phyloP scores from a whole-genome alignment of 2,797 vertebrate genomes.

The Acomys russatus region DNA sequence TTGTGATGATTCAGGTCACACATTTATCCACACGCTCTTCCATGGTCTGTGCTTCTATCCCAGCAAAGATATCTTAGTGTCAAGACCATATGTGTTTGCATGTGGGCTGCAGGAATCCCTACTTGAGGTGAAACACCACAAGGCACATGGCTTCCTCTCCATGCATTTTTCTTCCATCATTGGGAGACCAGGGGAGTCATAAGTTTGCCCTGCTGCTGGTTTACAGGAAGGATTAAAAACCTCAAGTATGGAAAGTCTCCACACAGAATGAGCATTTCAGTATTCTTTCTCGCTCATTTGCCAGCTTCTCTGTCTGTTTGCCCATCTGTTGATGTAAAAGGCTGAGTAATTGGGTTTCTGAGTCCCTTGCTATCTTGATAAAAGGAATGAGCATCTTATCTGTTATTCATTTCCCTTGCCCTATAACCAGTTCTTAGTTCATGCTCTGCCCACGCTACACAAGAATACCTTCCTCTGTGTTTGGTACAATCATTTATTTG shows the following conservation, averaged over 20 bases:
- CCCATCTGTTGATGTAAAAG: not conserved
- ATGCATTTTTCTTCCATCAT: not conserved
- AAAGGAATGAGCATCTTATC: not conserved
- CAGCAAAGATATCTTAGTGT: not conserved
- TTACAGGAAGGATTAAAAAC: not conserved
- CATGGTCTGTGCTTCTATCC: not conserved
- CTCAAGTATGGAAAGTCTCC: not conserved
- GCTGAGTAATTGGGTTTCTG: not conserved
- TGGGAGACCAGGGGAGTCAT: not conserved
- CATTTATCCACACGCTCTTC: not conserved
- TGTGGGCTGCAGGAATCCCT: fast-evolving
- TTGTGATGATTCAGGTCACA: not conserved
- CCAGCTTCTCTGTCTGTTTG: not conserved
- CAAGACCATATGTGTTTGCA: not conserved
- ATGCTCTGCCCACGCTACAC: not conserved
- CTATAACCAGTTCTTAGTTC: not conserved
- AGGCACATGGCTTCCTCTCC: not conserved
- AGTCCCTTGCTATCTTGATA: not conserved
- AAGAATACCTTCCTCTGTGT: not conserved
- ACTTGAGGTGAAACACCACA: not conserved
- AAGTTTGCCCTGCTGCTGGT: not conserved
- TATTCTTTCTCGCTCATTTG: not conserved
- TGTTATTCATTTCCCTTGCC: not conserved
- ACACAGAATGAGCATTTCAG: not conserved
- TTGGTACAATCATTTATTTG: not conserved